Conservation (phyloP, 2,888 invertebrate genomes). For the Ernsta delagoae region DNA sequence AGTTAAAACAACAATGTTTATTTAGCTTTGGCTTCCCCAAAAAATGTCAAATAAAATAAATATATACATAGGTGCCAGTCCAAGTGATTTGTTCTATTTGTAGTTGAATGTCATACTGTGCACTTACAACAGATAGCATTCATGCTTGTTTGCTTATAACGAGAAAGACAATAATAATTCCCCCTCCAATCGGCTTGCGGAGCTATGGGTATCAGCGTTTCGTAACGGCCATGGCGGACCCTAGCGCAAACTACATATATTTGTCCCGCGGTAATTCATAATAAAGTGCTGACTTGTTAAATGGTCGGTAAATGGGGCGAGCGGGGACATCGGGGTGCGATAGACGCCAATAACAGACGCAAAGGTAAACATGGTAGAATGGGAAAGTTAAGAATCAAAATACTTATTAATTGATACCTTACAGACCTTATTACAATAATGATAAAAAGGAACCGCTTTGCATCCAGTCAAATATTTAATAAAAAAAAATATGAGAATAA, state of each 20-base stretch:
- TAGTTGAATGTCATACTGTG: neutral
- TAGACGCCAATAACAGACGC: conserved; percentile 5
- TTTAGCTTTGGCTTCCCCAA: no score
- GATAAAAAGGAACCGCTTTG: no score
- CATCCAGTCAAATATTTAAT: no score
- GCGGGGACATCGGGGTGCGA: conserved; percentile 37
- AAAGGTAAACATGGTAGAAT: neutral
- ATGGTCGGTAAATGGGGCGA: conserved; percentile 49
- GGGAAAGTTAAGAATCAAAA: no score
- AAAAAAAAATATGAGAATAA: no score
- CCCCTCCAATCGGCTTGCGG: conserved; percentile 2
- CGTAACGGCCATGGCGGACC: conserved; percentile 22
- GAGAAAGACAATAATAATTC: neutral
- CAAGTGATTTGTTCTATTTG: no score
- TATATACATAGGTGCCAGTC: no score
- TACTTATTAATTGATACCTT: no score
- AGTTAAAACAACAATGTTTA: no score
- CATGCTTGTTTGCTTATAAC: neutral
- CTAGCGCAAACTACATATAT: conserved; percentile 43
- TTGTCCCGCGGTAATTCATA: conserved; percentile 46
- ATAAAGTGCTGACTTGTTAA: conserved; percentile 49
- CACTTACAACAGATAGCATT: neutral
- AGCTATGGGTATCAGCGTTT: conserved; percentile 12
- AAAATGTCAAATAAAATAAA: no score
- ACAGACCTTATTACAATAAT: no score